Conservation (phyloP, 64 coral and sea anemone genomes). For the Dendronephthya gigantea region DNA sequence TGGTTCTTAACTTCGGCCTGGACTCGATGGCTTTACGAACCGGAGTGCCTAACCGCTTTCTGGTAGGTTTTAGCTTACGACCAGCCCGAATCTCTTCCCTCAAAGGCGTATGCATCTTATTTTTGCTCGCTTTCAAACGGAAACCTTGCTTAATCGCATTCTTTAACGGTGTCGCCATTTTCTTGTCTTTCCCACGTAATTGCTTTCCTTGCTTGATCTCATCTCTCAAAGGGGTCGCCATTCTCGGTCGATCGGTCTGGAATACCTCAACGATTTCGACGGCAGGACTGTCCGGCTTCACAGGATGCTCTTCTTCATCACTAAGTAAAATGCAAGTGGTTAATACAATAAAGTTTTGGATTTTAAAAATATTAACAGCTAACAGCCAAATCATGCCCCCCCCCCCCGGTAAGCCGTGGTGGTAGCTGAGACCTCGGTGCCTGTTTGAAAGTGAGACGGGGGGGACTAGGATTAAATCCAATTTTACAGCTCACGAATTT, state of each 20-base stretch:
- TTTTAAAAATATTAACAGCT: too few relatives aligned
- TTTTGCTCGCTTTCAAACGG: slow-evolving; percentile 37
- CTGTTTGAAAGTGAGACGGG: too few relatives aligned
- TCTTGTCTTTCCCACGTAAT: slow-evolving; percentile 52
- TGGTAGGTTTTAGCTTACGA: slow-evolving; percentile 30
- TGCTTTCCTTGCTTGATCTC: slow-evolving; percentile 40
- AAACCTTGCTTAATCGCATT: slow-evolving; percentile 35
- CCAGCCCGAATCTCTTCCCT: slow-evolving; percentile 47
- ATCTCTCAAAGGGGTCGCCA: slow-evolving; percentile 41
- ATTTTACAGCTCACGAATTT: too few relatives aligned
- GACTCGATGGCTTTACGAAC: slow-evolving; percentile 46
- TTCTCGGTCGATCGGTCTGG: neutral
- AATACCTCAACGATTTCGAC: neutral
- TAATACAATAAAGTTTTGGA: neutral
- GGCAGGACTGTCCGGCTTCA: neutral
- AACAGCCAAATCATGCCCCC: too few relatives aligned
- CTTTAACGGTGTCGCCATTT: slow-evolving; percentile 45
- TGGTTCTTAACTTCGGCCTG: slow-evolving; percentile 42
- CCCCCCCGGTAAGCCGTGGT: too few relatives aligned
- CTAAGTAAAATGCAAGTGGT: neutral
- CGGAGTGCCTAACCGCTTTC: slow-evolving; percentile 48
- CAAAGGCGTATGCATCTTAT: slow-evolving; percentile 57
- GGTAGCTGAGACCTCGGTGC: too few relatives aligned
- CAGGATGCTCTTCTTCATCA: neutral
- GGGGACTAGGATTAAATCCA: too few relatives aligned